Percentiles rank a stretch among this genome's conserved stretches.
These are phyloP conservation scores for Sceloporus undulatus DNA, from an alignment of 2,113 vertebrate species.

Conservation along the genomic window DNA sequence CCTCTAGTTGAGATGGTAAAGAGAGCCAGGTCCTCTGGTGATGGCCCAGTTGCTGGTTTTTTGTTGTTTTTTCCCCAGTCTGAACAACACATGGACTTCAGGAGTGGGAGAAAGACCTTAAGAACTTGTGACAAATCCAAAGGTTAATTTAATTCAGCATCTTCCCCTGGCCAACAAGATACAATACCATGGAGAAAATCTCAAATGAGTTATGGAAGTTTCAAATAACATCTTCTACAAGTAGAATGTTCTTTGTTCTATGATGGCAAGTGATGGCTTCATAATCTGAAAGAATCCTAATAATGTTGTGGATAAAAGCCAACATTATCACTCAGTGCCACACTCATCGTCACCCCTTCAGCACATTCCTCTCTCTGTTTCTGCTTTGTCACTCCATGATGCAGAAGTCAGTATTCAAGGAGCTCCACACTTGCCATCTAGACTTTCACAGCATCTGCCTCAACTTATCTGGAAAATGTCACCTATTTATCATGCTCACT, in stretches of 20 bases:
- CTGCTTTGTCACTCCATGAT: neutral
- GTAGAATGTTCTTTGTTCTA: neutral
- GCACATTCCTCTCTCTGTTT: neutral
- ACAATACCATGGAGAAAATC: neutral
- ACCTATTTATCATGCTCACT: constrained; percentile 57
- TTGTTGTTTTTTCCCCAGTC: neutral
- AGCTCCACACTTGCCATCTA: neutral
- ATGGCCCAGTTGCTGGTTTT: too few species aligned
- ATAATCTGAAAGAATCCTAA: neutral
- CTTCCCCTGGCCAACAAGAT: neutral
- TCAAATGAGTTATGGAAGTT: neutral
- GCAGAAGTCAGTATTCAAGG: neutral
- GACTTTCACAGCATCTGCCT: neutral
- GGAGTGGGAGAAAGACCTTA: neutral
- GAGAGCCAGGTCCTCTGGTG: too few species aligned
- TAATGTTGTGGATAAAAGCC: neutral
- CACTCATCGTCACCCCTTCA: neutral
- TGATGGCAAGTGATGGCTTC: neutral
- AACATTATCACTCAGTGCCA: neutral
- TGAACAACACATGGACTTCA: neutral
- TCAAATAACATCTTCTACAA: neutral
- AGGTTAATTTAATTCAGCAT: neutral
- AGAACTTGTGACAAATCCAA: neutral
- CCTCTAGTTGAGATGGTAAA: too few species aligned
- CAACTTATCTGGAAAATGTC: constrained; percentile 26